phyloP scores from a whole-genome alignment of 1,140 invertebrate genomes.

The Leguminivora glycinivorella region DNA sequence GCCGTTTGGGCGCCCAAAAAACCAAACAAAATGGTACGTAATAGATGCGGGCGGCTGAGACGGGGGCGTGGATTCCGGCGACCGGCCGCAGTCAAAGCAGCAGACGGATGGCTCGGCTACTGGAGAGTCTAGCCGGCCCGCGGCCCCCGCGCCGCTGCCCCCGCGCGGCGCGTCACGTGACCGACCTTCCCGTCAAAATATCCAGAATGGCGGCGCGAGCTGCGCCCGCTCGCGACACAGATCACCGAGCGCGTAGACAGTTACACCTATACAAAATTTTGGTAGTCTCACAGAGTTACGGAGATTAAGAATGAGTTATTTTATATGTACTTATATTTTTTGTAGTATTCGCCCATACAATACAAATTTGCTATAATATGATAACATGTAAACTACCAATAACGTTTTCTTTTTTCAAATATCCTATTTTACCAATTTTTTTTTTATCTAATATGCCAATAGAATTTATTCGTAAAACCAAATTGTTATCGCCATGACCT shows the following conservation, averaged over 20 bases:
- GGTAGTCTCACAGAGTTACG: not conserved
- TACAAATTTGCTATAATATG: no score
- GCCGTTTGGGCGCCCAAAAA: slow-evolving; percentile 23
- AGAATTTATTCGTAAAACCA: no score
- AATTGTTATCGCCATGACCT: no score
- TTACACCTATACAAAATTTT: not conserved
- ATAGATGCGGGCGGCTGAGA: slow-evolving; percentile 45
- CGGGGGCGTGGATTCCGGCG: slow-evolving; percentile 64
- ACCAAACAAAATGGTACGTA: slow-evolving; percentile 41
- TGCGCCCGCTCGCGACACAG: slow-evolving; percentile 56
- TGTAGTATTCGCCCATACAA: no score
- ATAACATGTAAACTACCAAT: no score
- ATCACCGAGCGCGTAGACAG: slow-evolving; percentile 27
- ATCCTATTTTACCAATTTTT: no score
- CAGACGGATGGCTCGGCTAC: slow-evolving; percentile 79
- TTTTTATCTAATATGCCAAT: no score
- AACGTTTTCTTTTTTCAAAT: no score
- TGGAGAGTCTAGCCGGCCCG: slow-evolving; percentile 78
- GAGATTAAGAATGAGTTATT: no score
- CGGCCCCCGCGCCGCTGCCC: slow-evolving; percentile 55
- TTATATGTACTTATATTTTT: no score
- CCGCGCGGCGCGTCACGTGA: slow-evolving; percentile 77
- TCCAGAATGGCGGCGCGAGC: slow-evolving; percentile 79
- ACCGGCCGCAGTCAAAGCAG: slow-evolving; percentile 73
- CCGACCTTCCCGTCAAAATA: slow-evolving; percentile 89